Evolutionary conservation across 2,113 vertebrate species (phyloP).

Genomic region (Corythaixoides concolor): DNA sequence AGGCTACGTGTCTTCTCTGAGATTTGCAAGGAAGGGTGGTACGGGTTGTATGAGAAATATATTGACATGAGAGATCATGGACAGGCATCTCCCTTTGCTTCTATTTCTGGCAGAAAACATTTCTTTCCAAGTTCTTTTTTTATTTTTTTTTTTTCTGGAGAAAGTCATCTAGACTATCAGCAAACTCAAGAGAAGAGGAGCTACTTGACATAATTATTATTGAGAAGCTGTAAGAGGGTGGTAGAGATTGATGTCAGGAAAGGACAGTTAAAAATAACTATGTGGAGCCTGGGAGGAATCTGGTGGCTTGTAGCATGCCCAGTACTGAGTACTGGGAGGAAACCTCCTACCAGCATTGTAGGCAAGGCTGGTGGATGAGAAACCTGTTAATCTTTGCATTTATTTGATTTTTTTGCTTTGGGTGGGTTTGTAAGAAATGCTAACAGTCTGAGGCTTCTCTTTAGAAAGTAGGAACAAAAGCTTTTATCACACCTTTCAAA

Average conservation of each 20-base stretch:
- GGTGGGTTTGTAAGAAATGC: neutral
- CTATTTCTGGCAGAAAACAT: neutral
- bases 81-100: neutral
- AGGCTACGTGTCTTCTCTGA: neutral
- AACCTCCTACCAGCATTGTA: neutral
- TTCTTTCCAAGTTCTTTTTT: neutral
- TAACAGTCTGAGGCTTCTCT: neutral
- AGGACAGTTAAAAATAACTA: neutral
- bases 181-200: neutral
- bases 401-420: neutral
- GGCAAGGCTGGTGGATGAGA: neutral
- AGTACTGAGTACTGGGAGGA: no score
- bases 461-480: neutral
- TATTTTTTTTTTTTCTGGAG: neutral
- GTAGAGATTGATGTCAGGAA: neutral
- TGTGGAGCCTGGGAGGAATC: neutral
- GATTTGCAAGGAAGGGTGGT: neutral
- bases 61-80: neutral
- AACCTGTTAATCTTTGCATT: neutral
- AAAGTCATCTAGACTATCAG: neutral
- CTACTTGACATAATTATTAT: neutral
- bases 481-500: neutral
- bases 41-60: neutral
- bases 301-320: fast-evolving
- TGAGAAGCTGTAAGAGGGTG: neutral